A percentile compares a stretch with the other conserved stretches of the same genome.
These are phyloP conservation scores for Pollenia angustigena DNA, from an alignment of 2,888 invertebrate genomes.

Conservation along the genomic window DNA sequence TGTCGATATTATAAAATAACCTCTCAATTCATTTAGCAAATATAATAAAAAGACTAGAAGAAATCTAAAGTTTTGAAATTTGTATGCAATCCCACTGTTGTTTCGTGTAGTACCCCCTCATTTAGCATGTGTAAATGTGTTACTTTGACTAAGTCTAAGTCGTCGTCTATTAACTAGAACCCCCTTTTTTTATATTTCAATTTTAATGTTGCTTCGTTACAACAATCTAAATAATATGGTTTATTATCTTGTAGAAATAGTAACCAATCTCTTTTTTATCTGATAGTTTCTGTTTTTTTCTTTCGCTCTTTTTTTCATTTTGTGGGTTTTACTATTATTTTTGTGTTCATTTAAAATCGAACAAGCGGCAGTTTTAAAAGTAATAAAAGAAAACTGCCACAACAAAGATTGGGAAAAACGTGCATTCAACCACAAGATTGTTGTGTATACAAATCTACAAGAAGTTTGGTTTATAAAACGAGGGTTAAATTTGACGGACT, in stretches of 20 bases:
- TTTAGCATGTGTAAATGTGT: slow-evolving; percentile 16
- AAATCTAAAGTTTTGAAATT: not conserved
- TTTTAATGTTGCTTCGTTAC: slow-evolving; percentile 22
- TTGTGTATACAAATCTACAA: slow-evolving; percentile 4
- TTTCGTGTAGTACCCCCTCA: too few relatives aligned
- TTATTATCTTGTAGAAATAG: slow-evolving; percentile 42
- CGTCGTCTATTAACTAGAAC: slow-evolving; percentile 25
- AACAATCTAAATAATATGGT: slow-evolving; percentile 28
- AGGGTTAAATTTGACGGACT: too few relatives aligned
- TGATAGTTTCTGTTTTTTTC: slow-evolving; percentile 36
- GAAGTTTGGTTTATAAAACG: slow-evolving; percentile 3
- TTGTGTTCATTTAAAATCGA: slow-evolving; percentile 6
- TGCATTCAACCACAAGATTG: slow-evolving; percentile 29
- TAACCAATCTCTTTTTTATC: slow-evolving; percentile 47
- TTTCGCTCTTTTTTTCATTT: slow-evolving; percentile 1
- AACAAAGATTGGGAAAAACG: slow-evolving; percentile 8
- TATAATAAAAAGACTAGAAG: not conserved
- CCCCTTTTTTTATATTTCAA: not conserved
- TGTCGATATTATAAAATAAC: too few relatives aligned
- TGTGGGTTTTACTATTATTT: not conserved
- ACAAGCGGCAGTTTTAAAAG: slow-evolving; percentile 8
- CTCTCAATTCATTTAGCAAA: too few relatives aligned
- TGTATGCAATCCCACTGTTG: not conserved
- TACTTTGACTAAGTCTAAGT: slow-evolving; percentile 5
- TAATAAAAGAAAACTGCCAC: not conserved